Conservation (phyloP, 2,888 invertebrate genomes). For the Phalera bucephala region DNA sequence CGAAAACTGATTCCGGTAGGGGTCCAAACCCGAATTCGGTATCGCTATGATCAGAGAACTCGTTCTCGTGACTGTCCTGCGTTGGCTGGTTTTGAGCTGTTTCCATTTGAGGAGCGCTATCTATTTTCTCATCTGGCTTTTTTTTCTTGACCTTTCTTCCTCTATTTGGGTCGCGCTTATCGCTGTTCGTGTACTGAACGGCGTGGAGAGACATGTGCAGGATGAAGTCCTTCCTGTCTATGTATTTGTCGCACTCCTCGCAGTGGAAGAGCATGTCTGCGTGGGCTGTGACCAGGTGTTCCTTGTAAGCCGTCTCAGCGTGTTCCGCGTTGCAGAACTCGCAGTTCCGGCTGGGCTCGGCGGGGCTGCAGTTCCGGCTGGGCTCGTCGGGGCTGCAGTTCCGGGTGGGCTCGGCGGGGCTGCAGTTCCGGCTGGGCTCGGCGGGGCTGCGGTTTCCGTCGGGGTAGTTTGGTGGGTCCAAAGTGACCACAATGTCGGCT, state of each 20-base stretch:
- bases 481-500: slow-evolving; percentile 9
- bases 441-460: slow-evolving; percentile 2
- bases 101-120: background rate
- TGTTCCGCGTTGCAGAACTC: slow-evolving; percentile 35
- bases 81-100: background rate
- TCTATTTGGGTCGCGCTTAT: slow-evolving; percentile 3
- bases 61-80: slow-evolving; percentile 22
- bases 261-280: slow-evolving; percentile 61
- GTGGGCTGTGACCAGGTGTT: slow-evolving; percentile 55
- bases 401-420: background rate
- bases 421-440: slow-evolving; percentile 21
- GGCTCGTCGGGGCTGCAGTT: slow-evolving; percentile 21
- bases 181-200: slow-evolving; percentile 21
- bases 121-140: slow-evolving; percentile 1
- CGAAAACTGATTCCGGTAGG: slow-evolving; percentile 55
- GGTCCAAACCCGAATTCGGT: slow-evolving; percentile 46
- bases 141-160: slow-evolving; percentile 6
- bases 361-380: slow-evolving; percentile 21
- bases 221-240: slow-evolving; percentile 53
- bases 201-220: slow-evolving; percentile 66
- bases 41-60: slow-evolving; percentile 56
- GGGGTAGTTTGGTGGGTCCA: slow-evolving; percentile 5
- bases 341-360: slow-evolving; percentile 24
- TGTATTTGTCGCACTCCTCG: slow-evolving; percentile 59
- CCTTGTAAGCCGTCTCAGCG: slow-evolving; percentile 21